Base-by-base conservation (phyloP, 2,797 vertebrate species). In the Anguilla anguilla region DNA sequence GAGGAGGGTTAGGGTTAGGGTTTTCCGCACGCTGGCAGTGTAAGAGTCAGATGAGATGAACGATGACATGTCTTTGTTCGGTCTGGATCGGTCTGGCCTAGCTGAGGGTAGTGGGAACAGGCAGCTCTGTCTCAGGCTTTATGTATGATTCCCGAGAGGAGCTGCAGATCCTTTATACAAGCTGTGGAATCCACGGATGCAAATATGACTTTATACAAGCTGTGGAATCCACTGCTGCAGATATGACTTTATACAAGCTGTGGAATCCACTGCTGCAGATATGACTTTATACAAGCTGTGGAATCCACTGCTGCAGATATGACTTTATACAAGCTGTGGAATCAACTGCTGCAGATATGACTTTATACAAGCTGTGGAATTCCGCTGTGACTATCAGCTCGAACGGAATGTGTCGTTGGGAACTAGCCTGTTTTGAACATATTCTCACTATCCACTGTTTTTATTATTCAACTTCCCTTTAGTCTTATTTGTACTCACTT, bases 81-180 rank as follows among this genome's bases (percentile, higher is more conserved):
- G 85, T 35, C 67, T 83, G 84, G 25, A 74, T 51, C 59, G 57
- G 77, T 39, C 83, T 22, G 43, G 28, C 39, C 5, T 43, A 2
- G 17, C 31, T 77, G 72, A 77, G 31, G 85, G 43, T 86, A 39
- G 19, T 81, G 84, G 84, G 86, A 51, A 49, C 87, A 89, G 88
- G 86, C 89, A 87, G 89, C 85, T 85, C 85, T 89, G 87, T 2
- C 55, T 15, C 11, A 84, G 43, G 89, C 89, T 91, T 89, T 88
- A 87, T 87, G 39, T 90, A 79, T 85, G 85, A 86, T 74, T 19
- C 28, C 31, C 3, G 13, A 88, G 87, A 89, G 51, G 88, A 64
- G 87, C 83, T 87, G 87, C 83, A 6, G 83, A 57, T 43, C 28
- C 53, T 46, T 39, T 0, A 51, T 4, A 19, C 10, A 17, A 79